Evolutionary conservation across 2,113 vertebrate genomes (phyloP), one percentile per base, ranked within the genome.

Genomic region (Phodopus roborovskii): DNA sequence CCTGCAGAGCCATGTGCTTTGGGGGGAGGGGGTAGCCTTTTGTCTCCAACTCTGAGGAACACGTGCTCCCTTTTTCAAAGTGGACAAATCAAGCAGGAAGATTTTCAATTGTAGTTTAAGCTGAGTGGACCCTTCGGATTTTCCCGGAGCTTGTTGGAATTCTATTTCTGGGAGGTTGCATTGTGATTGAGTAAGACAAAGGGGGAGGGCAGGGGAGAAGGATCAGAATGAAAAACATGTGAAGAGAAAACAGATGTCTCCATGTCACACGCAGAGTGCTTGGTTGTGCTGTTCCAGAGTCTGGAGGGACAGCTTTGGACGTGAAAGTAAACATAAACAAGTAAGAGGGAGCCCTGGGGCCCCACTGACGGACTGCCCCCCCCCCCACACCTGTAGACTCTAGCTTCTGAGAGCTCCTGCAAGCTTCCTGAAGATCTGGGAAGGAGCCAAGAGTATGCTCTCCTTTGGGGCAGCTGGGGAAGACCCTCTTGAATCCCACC

Each of bases 201-300:
- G 17, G 3, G 24, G 30, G 83, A 60, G 58, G 56, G 71, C 64
- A 19, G 50, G 92, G 79, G 93, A 78, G 84, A 73, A 81, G 94
- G 93, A 50, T 97, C 94, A 66, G 9, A 96, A 70, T 0, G 1
- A 96, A 85, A 97, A 98, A 97, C 85, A 93, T 26, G 81, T 92
- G 92, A 97, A 97, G 85, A 95, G 97, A 96, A 97, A 98, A 89
- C 98, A 98, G 96, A 98, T 98, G 97, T 97, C 95, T 97, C 1
- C 0, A 90, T 85, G 96, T 89, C 81, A 11, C 70, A 70, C 36
- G 77, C 71, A 42, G 94, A 92, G 74, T 33, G 42, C 19, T 88
- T 42, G 64, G 93, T 96, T 94, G 7, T 75, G 94, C 88, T 58
- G 58, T 95, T 96, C 26, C 83, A 53, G 28, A 75, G 89, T 91